Evolutionary conservation across 30 jellyfish, hydroid and myxozoan genomes (phyloP).

Genomic region (Phacellophora camtschatica): DNA sequence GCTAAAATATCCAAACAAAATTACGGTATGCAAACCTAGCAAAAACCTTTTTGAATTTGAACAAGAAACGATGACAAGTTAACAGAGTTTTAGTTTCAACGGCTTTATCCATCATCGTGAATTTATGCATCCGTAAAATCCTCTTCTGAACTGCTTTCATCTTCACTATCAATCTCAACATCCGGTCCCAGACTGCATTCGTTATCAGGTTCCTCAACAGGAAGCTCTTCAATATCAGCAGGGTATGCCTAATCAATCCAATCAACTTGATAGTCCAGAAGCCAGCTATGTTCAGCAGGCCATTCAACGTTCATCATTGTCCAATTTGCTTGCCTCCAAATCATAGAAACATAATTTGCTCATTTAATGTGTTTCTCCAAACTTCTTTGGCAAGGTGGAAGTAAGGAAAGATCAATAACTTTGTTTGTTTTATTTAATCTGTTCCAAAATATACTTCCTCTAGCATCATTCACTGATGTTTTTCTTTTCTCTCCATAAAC

Average conservation of each 20-base stretch:
- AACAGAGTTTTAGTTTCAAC: background rate
- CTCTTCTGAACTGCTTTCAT: background rate
- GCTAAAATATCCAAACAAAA: background rate
- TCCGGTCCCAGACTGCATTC: slow-evolving; percentile 1
- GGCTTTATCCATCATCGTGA: background rate
- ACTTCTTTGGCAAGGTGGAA: background rate
- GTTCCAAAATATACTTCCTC: background rate
- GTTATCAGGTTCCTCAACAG: slow-evolving; percentile 31
- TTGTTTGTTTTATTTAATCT: background rate
- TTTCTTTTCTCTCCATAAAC: slow-evolving; percentile 18
- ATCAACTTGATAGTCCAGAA: slow-evolving; percentile 35
- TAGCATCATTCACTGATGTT: slow-evolving; percentile 21
- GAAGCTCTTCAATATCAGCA: slow-evolving; percentile 45
- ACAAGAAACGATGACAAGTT: background rate
- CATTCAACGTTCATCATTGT: slow-evolving; percentile 4
- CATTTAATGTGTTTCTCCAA: background rate
- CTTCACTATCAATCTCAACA: background rate
- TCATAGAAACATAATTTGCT: background rate
- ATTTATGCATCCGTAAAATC: background rate
- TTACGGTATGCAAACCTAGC: background rate
- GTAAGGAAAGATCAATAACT: background rate
- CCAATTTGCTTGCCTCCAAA: background rate
- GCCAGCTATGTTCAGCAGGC: slow-evolving; percentile 48
- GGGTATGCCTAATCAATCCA: slow-evolving; percentile 48
- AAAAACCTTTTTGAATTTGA: background rate